phyloP scores from a whole-genome alignment of 2,797 vertebrate genomes.

The Agapornis canus region DNA sequence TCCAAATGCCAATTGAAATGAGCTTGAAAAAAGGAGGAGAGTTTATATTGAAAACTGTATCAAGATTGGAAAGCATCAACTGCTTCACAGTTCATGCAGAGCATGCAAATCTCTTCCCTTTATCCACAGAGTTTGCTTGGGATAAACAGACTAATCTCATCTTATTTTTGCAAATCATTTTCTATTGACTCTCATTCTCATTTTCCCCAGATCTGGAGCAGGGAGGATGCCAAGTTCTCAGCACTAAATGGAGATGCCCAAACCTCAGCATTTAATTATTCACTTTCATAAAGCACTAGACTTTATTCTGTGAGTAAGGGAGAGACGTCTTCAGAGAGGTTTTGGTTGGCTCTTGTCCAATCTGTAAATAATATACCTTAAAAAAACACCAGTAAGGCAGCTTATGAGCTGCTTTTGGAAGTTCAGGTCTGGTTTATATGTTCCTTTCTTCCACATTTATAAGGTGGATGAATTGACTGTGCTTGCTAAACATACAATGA shows the following conservation, averaged over 20 bases:
- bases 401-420: neutral
- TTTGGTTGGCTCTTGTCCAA: conserved; percentile 11
- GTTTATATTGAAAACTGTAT: neutral
- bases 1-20: neutral
- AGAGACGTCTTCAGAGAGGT: neutral
- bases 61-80: neutral
- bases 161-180: neutral
- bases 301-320: neutral
- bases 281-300: neutral
- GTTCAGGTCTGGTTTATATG: neutral
- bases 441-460: neutral
- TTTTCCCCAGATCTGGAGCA: neutral
- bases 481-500: neutral
- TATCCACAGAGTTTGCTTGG: neutral
- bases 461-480: neutral
- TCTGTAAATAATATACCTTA: neutral
- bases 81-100: neutral
- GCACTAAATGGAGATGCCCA: conserved; percentile 13
- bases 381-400: conserved; percentile 9
- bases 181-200: neutral
- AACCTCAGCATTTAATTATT: conserved; percentile 32
- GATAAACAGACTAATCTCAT: neutral
- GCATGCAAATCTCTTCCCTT: neutral
- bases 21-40: neutral
- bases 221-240: neutral